Conservation (phyloP, 2,113 vertebrate species). For the Chiloscyllium plagiosum region DNA sequence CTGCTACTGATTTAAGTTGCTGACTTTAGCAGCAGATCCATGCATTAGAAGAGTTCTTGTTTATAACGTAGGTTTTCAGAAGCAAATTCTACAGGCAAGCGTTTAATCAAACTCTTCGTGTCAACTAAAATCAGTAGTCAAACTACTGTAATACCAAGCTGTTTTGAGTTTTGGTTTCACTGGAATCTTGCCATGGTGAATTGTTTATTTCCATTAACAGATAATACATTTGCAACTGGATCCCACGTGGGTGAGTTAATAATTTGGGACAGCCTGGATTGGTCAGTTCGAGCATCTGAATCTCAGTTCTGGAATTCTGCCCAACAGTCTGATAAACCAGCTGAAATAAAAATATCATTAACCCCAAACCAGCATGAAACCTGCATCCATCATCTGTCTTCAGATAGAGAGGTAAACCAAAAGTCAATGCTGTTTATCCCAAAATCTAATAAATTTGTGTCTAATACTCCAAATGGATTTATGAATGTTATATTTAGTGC, state of each 20-base stretch:
- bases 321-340: slow-evolving; percentile 56
- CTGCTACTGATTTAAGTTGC: not conserved
- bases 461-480: not conserved
- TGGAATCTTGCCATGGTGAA: not conserved
- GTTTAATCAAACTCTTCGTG: not conserved
- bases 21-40: not conserved
- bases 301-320: slow-evolving; percentile 73
- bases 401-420: slow-evolving; percentile 71
- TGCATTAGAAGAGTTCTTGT: not conserved
- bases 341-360: slow-evolving; percentile 74
- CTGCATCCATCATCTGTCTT: slow-evolving; percentile 77
- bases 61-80: not conserved
- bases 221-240: slow-evolving; percentile 74
- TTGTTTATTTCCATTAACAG: slow-evolving; percentile 45
- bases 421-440: not conserved
- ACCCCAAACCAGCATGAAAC: slow-evolving; percentile 66
- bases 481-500: not conserved
- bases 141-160: not conserved
- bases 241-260: slow-evolving; percentile 86
- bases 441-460: not conserved
- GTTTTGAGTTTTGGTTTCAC: slow-evolving; percentile 7
- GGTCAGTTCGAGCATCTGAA: slow-evolving; percentile 70
- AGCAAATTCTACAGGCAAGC: not conserved
- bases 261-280: slow-evolving; percentile 79
- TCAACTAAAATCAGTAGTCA: not conserved